Base-by-base conservation (phyloP, 2,888 invertebrate genomes). In the Mythimna lalbum region DNA sequence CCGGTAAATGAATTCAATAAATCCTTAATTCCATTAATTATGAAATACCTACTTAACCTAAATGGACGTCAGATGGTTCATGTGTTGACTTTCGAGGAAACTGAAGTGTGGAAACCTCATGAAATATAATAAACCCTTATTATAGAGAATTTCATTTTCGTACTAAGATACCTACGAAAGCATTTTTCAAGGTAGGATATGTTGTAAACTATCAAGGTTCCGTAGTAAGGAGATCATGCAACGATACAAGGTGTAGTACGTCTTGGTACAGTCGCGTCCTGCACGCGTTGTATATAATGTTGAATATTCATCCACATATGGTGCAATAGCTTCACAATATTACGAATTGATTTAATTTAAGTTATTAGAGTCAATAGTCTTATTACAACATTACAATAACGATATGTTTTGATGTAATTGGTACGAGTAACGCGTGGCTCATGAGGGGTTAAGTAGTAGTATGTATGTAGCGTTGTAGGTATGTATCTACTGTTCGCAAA, bases 211-310 rank as follows among this genome's bases (percentile, higher is more conserved):
- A 43, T 56, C 84, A 83, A 85, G 83, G 85, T 74, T 73, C 47
- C 49, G 39, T 50, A 56, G 53, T 55, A 66, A 72, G 39, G n/a
- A 78, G 79, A 79, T 73, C 67, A 68, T 63, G 68, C 64, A 49
- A n/a, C 39, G 82, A 79, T 79, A 78, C 12, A 73, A 68, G 55
- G 67, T 76, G 77, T 19, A 78, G 67, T 60, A 82, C 82, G 67
- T 73, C 74, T 73, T 78, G 79, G 74, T 78, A 73, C 64, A 64
- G 57, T 39, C 43, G 53, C 69, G 36, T 59, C 39, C 47, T 52
- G n/a, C 63, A 82, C 64, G 64, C 59, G 82, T 59, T 64, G 50
- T 27, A 19, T 55, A 31, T 0, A 33, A 17, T 27, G 4, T 78
- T 82, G 74, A 79, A 79, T 79, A 79, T 79, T 67, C 74, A 79